Conservation (phyloP, 2,113 vertebrate genomes). For the Saguinus imperator region DNA sequence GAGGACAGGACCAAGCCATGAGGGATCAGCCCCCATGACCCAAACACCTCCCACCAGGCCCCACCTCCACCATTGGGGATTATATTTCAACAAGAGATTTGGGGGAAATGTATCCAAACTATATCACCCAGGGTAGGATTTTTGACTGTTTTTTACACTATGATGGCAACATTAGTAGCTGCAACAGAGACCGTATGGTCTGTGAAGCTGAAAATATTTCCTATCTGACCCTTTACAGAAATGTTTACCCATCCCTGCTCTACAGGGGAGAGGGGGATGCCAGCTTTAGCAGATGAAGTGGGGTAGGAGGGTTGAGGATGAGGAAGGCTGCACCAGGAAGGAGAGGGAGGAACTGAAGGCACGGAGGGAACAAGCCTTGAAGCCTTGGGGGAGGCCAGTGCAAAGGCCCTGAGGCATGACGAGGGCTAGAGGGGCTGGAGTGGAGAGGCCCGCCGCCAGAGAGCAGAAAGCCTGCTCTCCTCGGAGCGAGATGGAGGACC, state of each 20-base stretch:
- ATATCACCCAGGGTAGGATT: fast-evolving
- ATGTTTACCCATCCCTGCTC: neutral
- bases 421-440: neutral
- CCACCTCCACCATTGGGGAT: too few relatives aligned
- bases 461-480: neutral
- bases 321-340: neutral
- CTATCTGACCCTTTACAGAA: neutral
- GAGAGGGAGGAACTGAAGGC: neutral
- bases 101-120: too few relatives aligned
- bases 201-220: neutral
- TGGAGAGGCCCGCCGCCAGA: neutral
- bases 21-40: too few relatives aligned
- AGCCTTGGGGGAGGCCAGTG: neutral
- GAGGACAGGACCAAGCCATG: too few relatives aligned
- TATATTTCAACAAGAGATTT: too few relatives aligned
- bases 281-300: neutral
- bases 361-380: neutral
- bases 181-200: neutral
- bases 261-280: neutral
- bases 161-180: neutral
- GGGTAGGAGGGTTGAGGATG: neutral
- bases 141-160: neutral
- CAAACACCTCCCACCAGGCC: too few relatives aligned
- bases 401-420: neutral
- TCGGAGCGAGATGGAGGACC: neutral